These are phyloP conservation scores for Drosophila ustulata DNA, from an alignment of 2,888 invertebrate species.

Conservation along the genomic window DNA sequence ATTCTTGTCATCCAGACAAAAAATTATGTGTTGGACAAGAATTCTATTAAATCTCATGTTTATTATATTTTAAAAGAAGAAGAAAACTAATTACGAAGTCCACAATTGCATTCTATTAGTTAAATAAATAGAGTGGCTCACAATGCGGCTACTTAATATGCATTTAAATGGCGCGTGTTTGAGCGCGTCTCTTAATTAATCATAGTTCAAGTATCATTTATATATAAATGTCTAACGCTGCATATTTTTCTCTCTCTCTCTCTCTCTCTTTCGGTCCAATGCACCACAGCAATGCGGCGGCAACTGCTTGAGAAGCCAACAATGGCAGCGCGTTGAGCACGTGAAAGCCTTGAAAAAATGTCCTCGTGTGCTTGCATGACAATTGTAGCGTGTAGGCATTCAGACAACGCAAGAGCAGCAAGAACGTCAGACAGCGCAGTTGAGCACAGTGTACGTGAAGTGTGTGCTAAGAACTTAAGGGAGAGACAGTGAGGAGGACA, in stretches of 20 bases:
- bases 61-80: not conserved
- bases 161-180: slow-evolving; percentile 61
- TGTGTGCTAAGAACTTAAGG: slow-evolving; percentile 64
- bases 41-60: not conserved
- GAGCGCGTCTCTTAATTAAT: slow-evolving; percentile 62
- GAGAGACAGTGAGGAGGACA: slow-evolving; percentile 47
- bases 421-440: slow-evolving; percentile 60
- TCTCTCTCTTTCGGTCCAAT: slow-evolving; percentile 5
- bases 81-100: slow-evolving; percentile 8
- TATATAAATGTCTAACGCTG: slow-evolving; percentile 41
- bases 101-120: not conserved
- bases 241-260: slow-evolving; percentile 21
- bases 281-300: slow-evolving; percentile 42
- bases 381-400: slow-evolving; percentile 82
- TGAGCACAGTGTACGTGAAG: slow-evolving; percentile 72
- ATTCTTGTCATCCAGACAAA: too few species aligned
- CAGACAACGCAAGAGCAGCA: slow-evolving; percentile 69
- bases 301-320: slow-evolving; percentile 51
- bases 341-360: slow-evolving; percentile 76
- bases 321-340: slow-evolving; percentile 49
- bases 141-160: slow-evolving; percentile 50
- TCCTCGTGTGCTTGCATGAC: slow-evolving; percentile 73
- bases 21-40: not conserved
- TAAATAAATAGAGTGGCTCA: slow-evolving; percentile 52
- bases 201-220: slow-evolving; percentile 54